These are phyloP conservation scores for Margaritifera margaritifera DNA, from an alignment of 2,888 invertebrate species.

Conservation along the genomic window DNA sequence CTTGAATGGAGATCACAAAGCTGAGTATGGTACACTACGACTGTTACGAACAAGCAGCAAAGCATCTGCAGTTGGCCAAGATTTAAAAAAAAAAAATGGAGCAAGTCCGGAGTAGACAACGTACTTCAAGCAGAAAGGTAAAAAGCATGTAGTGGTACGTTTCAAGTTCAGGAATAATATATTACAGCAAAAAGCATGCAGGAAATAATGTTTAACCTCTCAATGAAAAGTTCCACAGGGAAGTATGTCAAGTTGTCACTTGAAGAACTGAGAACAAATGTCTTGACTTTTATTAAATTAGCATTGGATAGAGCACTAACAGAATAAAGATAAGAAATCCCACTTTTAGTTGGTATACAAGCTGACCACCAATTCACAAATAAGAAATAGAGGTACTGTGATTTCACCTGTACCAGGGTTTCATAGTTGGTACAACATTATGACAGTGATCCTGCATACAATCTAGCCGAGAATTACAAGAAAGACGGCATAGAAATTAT, in stretches of 20 bases:
- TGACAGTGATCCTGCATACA: slow-evolving; percentile 15
- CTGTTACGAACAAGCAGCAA: slow-evolving; percentile 27
- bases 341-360: slow-evolving; percentile 18
- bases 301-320: not conserved
- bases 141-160: slow-evolving; percentile 15
- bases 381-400: not conserved
- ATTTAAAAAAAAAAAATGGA: slow-evolving; percentile 30
- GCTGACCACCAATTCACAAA: slow-evolving; percentile 8
- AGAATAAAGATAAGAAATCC: slow-evolving; percentile 12
- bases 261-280: slow-evolving; percentile 16
- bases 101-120: slow-evolving; percentile 19
- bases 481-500: slow-evolving; percentile 6
- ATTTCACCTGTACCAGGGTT: slow-evolving; percentile 17
- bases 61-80: slow-evolving; percentile 25
- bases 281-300: slow-evolving; percentile 7
- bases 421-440: slow-evolving; percentile 23
- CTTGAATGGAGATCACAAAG: slow-evolving; percentile 30
- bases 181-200: slow-evolving; percentile 19
- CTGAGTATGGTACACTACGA: slow-evolving; percentile 34
- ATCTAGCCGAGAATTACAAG: slow-evolving; percentile 15
- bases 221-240: slow-evolving; percentile 13
- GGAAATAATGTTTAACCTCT: slow-evolving; percentile 19
- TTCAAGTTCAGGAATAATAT: slow-evolving; percentile 28
- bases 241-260: slow-evolving; percentile 13
- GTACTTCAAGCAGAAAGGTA: slow-evolving; percentile 13